Evolutionary conservation across 1,140 invertebrate genomes (phyloP), one percentile per base, ranked within the genome.

Genomic region (Heliconius hewitsoni): DNA sequence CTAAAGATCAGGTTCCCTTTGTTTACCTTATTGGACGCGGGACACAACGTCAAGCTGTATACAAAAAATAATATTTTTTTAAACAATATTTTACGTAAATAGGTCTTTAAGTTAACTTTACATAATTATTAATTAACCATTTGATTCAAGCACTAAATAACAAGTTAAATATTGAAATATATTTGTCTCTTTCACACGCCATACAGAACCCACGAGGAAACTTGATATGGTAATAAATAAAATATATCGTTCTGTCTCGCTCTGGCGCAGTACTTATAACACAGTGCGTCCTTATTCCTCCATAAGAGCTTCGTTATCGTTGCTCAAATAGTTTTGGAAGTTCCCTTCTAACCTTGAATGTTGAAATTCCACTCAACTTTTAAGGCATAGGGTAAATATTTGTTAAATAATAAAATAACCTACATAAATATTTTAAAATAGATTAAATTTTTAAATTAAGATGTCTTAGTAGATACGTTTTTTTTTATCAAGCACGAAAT

Each of bases 141-240:
- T 60, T 60, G 8, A 60, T 60, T 60, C 19, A 60, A 60, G 3
- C n/a, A 60, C 2, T 60, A 60, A 27, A 30, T 6, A 13, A 66
- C 23, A 27, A 66, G 23, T 27, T 27, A 66, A 66, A 66, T 66
- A 66, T 66, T 52, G 82, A 85, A 85, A 81, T 88, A 89, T 82
- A 80, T 82, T 81, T 76, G 81, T 91, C 91, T 86, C 90, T 80
- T 78, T 93, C 87, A 60, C 82, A 85, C 86, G 71, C 77, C 82
- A 82, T 84, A 84, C 76, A 78, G 75, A 87, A 77, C 84, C 81
- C 80, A 83, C 83, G 83, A 66, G 23, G 60, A 82, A 92, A 92
- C 90, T 89, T 90, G 90, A 94, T 94, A 94, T 89, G 87, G 90
- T 84, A 91, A 93, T 93, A 93, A 93, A 93, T 91, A 91, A 92